Evolutionary conservation across 2,113 vertebrate species (phyloP).

Genomic region (Regulus satrapa): DNA sequence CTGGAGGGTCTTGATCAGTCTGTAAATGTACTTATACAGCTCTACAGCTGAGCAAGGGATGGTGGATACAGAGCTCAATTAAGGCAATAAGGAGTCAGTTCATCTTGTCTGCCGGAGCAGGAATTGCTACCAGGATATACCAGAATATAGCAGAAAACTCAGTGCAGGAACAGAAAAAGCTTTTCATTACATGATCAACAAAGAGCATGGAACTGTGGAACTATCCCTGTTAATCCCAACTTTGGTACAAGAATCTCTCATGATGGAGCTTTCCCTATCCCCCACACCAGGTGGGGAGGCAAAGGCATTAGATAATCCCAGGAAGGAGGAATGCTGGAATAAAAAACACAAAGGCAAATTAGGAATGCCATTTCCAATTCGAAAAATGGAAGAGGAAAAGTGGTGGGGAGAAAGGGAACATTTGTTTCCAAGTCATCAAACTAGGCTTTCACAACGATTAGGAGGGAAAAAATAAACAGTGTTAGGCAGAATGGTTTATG

Average conservation of each 20-base stretch:
- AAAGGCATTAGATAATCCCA: background rate
- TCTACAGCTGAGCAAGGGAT: background rate
- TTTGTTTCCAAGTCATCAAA: background rate
- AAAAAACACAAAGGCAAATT: background rate
- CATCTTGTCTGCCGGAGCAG: background rate
- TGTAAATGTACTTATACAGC: background rate
- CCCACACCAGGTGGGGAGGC: background rate
- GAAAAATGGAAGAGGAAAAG: background rate
- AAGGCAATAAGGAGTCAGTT: background rate
- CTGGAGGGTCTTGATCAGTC: background rate
- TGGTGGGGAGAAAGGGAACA: background rate
- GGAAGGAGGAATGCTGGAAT: background rate
- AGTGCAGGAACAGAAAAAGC: background rate
- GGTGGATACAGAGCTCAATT: background rate
- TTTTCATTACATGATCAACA: background rate
- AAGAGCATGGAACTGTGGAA: background rate
- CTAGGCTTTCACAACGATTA: background rate
- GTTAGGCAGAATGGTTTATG: background rate
- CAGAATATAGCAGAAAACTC: background rate
- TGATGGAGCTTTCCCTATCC: background rate
- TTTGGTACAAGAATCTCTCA: background rate
- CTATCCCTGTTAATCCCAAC: background rate
- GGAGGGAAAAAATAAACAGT: background rate
- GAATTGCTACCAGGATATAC: background rate
- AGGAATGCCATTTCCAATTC: background rate